Conservation (phyloP, 2,888 invertebrate genomes). For the Acronicta leporina region DNA sequence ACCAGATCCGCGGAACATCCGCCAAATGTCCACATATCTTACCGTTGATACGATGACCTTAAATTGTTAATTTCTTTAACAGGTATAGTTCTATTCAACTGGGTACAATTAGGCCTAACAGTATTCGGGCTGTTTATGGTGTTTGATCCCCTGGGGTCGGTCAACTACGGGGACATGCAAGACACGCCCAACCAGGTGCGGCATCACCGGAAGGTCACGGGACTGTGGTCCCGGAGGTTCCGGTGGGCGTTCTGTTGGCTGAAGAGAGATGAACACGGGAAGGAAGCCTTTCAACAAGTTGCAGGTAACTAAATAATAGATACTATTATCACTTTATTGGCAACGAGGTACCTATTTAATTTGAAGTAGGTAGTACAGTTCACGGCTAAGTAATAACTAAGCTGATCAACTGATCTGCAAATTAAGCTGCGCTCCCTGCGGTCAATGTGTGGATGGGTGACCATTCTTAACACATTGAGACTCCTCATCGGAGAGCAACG, state of each 20-base stretch:
- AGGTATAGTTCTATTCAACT: constrained; percentile 94
- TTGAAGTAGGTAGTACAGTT: too few species aligned
- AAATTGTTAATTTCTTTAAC: constrained; percentile 25
- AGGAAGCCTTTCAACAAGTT: constrained; percentile 94
- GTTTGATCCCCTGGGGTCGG: constrained; percentile 94
- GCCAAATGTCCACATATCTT: background rate
- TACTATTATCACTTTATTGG: too few species aligned
- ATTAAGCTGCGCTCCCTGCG: too few species aligned
- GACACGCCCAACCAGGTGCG: constrained; percentile 91
- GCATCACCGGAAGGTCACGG: constrained; percentile 92
- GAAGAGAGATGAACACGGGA: constrained; percentile 92
- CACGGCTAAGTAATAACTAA: too few species aligned
- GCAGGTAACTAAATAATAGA: constrained; percentile 86
- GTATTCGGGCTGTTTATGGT: constrained; percentile 93
- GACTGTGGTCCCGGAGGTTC: constrained; percentile 93
- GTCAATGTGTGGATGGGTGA: too few species aligned
- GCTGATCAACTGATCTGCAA: too few species aligned
- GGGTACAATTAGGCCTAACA: constrained; percentile 93
- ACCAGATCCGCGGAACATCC: too few species aligned
- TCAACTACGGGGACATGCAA: constrained; percentile 90
- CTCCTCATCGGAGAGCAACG: too few species aligned
- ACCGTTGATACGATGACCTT: background rate
- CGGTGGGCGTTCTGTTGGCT: constrained; percentile 93
- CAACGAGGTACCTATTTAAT: too few species aligned
- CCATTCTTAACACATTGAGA: too few species aligned